phyloP scores from a whole-genome alignment of 2,113 vertebrate species.

The Willisornis vidua region DNA sequence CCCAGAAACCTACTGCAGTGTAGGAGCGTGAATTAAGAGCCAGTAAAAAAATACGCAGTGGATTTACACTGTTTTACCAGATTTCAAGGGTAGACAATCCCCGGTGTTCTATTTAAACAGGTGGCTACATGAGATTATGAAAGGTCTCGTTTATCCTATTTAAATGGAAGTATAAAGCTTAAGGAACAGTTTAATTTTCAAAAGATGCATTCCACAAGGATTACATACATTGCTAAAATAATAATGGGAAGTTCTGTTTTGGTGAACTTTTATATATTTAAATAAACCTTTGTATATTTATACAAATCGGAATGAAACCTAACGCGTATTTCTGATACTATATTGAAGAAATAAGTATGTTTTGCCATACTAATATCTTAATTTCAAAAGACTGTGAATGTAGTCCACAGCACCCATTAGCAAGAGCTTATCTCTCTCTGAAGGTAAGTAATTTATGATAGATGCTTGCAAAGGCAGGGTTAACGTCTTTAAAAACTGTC shows the following conservation, averaged over 20 bases:
- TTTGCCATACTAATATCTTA: background rate
- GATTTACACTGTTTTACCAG: background rate
- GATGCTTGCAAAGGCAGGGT: background rate
- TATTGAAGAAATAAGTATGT: background rate
- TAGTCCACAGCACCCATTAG: background rate
- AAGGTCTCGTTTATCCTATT: background rate
- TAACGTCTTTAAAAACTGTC: background rate
- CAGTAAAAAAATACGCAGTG: background rate
- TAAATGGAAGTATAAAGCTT: background rate
- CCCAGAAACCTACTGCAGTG: background rate
- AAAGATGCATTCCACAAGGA: background rate
- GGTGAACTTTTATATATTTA: background rate
- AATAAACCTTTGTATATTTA: background rate
- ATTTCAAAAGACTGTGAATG: background rate
- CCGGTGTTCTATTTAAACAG: conserved; percentile 19
- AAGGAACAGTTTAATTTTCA: background rate
- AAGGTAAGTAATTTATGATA: background rate
- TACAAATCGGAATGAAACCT: background rate
- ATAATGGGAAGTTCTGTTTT: background rate
- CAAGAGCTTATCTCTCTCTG: background rate
- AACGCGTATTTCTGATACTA: background rate
- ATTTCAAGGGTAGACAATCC: conserved; percentile 12
- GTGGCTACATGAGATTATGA: background rate
- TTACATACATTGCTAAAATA: background rate
- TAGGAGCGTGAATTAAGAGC: background rate